Evolutionary conservation across 2,797 vertebrate genomes (phyloP).

Genomic region (Epinephelus awoara): DNA sequence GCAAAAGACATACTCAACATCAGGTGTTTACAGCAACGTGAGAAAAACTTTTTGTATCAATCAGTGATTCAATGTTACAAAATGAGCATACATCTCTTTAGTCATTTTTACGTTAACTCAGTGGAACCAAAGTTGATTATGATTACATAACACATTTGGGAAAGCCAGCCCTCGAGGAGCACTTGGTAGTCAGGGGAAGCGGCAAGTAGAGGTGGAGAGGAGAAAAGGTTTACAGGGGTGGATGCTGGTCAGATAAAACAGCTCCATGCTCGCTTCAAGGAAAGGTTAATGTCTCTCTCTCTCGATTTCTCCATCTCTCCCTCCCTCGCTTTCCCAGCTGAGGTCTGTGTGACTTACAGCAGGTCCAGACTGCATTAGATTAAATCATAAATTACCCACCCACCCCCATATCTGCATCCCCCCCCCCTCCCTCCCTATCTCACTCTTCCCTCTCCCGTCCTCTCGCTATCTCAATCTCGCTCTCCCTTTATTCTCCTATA

Average conservation of each 20-base stretch:
- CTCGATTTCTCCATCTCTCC: conserved; percentile 74
- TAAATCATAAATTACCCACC: conserved; percentile 98
- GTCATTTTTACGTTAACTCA: conserved; percentile 15
- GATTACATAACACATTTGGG: conserved; percentile 39
- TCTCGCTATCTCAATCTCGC: conserved; percentile 76
- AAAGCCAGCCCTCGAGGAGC: conserved; percentile 28
- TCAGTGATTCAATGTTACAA: not conserved
- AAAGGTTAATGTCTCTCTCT: conserved; percentile 86
- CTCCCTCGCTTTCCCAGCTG: conserved; percentile 86
- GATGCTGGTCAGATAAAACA: conserved; percentile 79
- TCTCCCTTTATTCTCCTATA: conserved; percentile 78
- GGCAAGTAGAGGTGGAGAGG: conserved; percentile 44
- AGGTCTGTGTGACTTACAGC: conserved; percentile 96
- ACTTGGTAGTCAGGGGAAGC: conserved; percentile 20
- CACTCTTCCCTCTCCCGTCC: conserved; percentile 65
- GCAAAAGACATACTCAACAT: conserved; percentile 21
- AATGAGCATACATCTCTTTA: not conserved
- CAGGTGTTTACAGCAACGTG: conserved; percentile 17
- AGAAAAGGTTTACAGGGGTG: conserved; percentile 70
- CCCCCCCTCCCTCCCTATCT: conserved; percentile 67
- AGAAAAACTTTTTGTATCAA: conserved; percentile 8
- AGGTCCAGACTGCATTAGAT: conserved; percentile 97
- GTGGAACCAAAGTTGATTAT: conserved; percentile 20
- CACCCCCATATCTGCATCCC: conserved; percentile 92
- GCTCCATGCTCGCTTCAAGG: conserved; percentile 75